Conservation (phyloP, 2,113 vertebrate species). For the Chloroceryle aenea region DNA sequence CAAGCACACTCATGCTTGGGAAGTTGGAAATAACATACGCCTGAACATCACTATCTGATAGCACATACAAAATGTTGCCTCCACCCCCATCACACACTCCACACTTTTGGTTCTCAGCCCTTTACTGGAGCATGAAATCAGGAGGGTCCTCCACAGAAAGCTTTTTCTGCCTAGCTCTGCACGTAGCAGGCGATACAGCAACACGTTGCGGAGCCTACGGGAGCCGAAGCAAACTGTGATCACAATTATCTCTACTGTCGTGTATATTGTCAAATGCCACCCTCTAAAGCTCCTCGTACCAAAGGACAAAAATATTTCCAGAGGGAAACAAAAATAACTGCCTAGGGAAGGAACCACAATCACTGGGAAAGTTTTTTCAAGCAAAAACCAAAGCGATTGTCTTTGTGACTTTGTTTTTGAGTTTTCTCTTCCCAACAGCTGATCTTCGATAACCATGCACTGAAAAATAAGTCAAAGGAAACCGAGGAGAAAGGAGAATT, state of each 20-base stretch:
- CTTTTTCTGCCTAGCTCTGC: neutral
- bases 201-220: too few relatives aligned
- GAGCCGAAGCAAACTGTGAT: neutral
- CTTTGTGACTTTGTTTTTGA: neutral
- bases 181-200: neutral
- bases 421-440: neutral
- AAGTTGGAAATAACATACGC: neutral
- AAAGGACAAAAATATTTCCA: neutral
- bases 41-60: neutral
- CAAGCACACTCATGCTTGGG: neutral
- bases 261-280: neutral
- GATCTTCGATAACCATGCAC: neutral
- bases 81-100: fast-evolving
- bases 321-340: neutral
- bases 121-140: neutral
- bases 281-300: neutral
- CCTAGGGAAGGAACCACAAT: neutral
- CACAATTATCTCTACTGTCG: neutral
- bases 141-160: neutral
- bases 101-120: neutral
- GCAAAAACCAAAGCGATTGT: neutral
- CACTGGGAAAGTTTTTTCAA: neutral
- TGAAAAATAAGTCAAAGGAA: neutral
- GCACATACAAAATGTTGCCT: neutral
- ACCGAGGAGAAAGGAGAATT: neutral